A percentile compares a stretch with the other conserved stretches of the same genome.
phyloP scores from a whole-genome alignment of 2,113 vertebrate genomes.

The Glaucomys volans region DNA sequence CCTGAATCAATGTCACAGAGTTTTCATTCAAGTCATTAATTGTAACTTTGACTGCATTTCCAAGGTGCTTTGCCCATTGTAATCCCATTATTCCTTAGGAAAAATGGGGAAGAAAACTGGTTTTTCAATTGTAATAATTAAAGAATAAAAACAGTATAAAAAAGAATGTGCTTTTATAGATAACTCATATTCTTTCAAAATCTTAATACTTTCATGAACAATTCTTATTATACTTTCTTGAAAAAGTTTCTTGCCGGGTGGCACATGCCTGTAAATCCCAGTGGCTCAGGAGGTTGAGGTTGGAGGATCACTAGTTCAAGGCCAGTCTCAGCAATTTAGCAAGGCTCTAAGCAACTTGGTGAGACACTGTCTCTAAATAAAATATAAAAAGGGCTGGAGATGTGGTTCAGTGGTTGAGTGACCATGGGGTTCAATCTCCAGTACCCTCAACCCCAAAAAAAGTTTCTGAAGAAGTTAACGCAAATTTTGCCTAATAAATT shows the following conservation, averaged over 20 bases:
- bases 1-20: constrained; percentile 95
- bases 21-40: constrained; percentile 96
- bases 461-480: constrained; percentile 18
- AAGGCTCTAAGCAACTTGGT: too few relatives aligned
- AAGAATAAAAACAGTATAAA: constrained; percentile 28
- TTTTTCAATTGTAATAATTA: constrained; percentile 49
- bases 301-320: too few relatives aligned
- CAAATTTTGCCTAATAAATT: neutral
- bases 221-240: constrained; percentile 38
- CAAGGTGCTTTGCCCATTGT: constrained; percentile 98
- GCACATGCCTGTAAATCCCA: too few relatives aligned
- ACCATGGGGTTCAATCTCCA: too few relatives aligned
- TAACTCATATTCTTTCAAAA: constrained; percentile 44
- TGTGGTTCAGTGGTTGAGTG: too few relatives aligned
- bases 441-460: neutral
- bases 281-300: too few relatives aligned
- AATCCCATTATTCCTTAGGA: constrained; percentile 96
- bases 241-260: neutral
- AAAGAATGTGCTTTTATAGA: constrained; percentile 39
- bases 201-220: constrained; percentile 21
- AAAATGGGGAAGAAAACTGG: constrained; percentile 67
- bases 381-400: too few relatives aligned
- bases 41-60: constrained; percentile 93
- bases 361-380: too few relatives aligned
- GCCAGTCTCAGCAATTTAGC: too few relatives aligned